Conservation (phyloP, 2,797 vertebrate species). For the Sus cebifrons region DNA sequence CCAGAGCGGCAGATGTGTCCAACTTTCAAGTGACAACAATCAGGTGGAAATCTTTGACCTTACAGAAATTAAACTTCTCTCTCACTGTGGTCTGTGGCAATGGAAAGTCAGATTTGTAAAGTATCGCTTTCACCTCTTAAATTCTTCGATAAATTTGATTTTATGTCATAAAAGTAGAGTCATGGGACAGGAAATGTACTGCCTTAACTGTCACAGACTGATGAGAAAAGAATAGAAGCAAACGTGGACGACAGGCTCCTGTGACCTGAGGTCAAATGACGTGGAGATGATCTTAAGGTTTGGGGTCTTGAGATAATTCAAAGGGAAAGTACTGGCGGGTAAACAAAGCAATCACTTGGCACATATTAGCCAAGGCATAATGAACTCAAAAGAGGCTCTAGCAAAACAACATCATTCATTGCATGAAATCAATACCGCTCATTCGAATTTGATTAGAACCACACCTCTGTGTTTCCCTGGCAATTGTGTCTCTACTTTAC, state of each 20-base stretch:
- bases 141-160: background rate
- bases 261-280: background rate
- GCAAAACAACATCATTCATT: background rate
- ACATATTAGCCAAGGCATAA: background rate
- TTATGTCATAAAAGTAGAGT: background rate
- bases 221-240: background rate
- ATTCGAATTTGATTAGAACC: background rate
- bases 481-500: background rate
- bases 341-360: background rate
- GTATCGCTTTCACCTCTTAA: background rate
- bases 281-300: too few relatives aligned
- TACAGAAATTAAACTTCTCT: background rate
- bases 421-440: background rate
- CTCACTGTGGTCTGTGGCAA: background rate
- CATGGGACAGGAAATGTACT: background rate
- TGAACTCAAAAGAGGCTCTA: background rate
- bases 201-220: background rate
- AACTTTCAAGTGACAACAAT: background rate
- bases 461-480: background rate
- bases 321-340: background rate
- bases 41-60: background rate
- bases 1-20: background rate
- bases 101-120: background rate
- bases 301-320: background rate
- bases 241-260: too few relatives aligned